Conservation (phyloP, 1,140 invertebrate genomes). For the Papilio glaucus region DNA sequence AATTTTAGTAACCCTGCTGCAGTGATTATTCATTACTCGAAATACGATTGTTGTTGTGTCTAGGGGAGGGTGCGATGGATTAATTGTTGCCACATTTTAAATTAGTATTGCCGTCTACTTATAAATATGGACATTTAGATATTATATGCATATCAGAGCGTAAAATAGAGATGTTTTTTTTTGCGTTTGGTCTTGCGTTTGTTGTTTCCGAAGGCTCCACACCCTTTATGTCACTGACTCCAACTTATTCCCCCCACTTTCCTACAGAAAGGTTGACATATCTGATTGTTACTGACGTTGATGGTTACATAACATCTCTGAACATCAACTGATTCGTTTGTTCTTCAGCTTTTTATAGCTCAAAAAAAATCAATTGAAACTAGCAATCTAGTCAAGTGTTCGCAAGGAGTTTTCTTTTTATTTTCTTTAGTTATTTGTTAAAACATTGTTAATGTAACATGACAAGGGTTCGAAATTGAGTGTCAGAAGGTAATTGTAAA, state of each 20-base stretch:
- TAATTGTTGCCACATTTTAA: slow-evolving; percentile 26
- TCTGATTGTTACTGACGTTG: no score
- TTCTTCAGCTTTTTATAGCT: no score
- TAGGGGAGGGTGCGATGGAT: slow-evolving; percentile 22
- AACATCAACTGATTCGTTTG: no score
- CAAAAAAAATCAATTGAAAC: no score
- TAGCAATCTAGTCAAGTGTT: background rate
- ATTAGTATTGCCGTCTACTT: slow-evolving; percentile 6
- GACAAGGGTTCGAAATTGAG: slow-evolving; percentile 10
- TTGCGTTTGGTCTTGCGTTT: background rate
- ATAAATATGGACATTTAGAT: background rate
- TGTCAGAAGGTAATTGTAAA: slow-evolving; percentile 14
- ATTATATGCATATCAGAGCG: background rate
- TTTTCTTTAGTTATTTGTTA: background rate
- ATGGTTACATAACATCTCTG: no score
- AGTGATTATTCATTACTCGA: slow-evolving; percentile 27
- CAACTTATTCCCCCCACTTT: background rate
- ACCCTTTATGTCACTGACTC: no score
- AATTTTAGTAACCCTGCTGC: background rate
- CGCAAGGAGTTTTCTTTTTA: background rate
- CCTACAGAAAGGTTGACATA: background rate
- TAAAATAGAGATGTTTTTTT: background rate
- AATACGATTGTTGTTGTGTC: slow-evolving; percentile 12
- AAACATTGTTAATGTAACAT: background rate
- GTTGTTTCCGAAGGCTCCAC: no score